Base-by-base conservation (phyloP, 92 coral and sea anemone genomes). In the Heteractis magnifica region DNA sequence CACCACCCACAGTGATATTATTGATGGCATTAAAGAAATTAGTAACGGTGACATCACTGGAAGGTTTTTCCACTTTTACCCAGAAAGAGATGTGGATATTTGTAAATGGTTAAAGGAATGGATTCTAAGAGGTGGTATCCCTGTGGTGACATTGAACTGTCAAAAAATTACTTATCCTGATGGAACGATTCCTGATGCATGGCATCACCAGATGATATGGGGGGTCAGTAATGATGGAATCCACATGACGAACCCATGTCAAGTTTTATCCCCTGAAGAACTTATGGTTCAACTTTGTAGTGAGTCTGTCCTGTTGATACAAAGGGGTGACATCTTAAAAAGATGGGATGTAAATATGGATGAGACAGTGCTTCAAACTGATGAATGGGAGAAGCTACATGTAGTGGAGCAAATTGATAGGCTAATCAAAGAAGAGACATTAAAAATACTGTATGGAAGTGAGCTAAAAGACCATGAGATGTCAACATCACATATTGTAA, bases 161-260 rank as follows among this genome's bases (percentile, higher is more conserved):
- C 97, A 93, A 56, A 88, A 88, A 71, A 77, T 93, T 0, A 70
- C 62, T 11, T 77, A 90, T 4, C 52, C 71, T 11, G 89, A 90
- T 77, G 97, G 97, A 21, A 83, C 78, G 41, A 86, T 93, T 14
- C 94, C 93, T 21, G 97, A 93, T 75, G 97, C 97, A 0, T 93
- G 97, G 97, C 97, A 93, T 83, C 94, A 93, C 65, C 97, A 93
- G 58, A 91, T 93, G 87, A 80, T 93, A 72, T 93, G 86, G 65
- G 97, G 97, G 41, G 91, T 93, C 10, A 90, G 94, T 11, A 78
- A 86, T 53, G 83, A 84, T 15, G 97, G 97, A 4, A 83, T 82
- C 16, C 97, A 93, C 51, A 71, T 90, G 77, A 72, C 87, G 0
- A 93, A 93, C 62, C 97, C 97, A 13, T 72, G 65, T 19, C 86